Conservation (phyloP, 2,113 vertebrate species). For the Pedionomus torquatus region DNA sequence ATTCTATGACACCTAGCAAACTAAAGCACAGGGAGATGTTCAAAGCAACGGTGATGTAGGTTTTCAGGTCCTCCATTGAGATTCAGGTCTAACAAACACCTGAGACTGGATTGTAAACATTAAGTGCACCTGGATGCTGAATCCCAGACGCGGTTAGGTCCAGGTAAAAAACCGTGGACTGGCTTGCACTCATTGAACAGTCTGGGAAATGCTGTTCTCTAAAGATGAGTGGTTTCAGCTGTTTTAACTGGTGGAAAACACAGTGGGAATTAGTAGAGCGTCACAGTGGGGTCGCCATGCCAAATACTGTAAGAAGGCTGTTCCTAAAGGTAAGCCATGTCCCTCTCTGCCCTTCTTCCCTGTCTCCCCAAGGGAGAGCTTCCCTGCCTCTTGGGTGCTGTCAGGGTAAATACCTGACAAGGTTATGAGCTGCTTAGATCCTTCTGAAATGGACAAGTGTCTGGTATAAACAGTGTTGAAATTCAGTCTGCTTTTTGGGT, state of each 20-base stretch:
- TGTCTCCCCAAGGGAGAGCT: not conserved
- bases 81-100: not conserved
- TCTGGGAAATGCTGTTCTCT: not conserved
- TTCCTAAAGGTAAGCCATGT: not conserved
- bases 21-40: rapidly evolving
- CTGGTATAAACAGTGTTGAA: not conserved
- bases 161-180: not conserved
- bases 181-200: not conserved
- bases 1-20: rapidly evolving
- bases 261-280: not conserved
- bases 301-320: not conserved
- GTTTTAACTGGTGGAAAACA: not conserved
- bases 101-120: no score
- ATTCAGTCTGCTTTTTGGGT: not conserved
- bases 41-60: not conserved
- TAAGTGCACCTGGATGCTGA: not conserved
- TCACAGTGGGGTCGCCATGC: rapidly evolving
- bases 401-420: not conserved
- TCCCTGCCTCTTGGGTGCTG: not conserved
- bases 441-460: not conserved
- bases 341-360: not conserved
- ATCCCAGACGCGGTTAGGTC: not conserved
- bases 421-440: not conserved
- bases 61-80: not conserved
- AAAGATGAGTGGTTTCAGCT: not conserved